Base-by-base conservation (phyloP, 2,888 invertebrate species). In the Noctua comes region DNA sequence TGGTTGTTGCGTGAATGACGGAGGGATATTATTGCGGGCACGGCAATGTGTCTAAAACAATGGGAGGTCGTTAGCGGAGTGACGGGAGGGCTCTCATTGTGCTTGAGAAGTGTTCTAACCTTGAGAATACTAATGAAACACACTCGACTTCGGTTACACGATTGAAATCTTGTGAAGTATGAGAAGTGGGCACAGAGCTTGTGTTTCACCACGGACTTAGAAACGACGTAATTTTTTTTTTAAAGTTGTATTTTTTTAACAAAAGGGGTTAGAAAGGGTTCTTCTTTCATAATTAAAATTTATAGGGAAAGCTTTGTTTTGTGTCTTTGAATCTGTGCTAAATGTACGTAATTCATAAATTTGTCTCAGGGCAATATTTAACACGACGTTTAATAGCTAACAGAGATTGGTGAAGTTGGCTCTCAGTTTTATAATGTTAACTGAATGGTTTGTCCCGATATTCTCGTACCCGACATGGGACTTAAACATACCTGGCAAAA, bases 101-200 rank as follows among this genome's bases (percentile, higher is more conserved):
- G 64, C 83, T 66, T 40, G 77, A 71, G 87, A 87, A 83, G 85
- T 79, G 88, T 81, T 76, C 82, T 76, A 80, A 86, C 87, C 87
- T 84, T 82, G 88, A 84, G 84, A 86, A 86, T 88, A 76, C 74
- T 86, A 88, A 86, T 86, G 84, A 88, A 87, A 87, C 76, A 75
- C 79, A 74, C 84, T 82, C 70, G 73, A 77, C 81, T 79, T 73
- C 86, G 70, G 87, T 87, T 82, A 86, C 84, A 80, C 62, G 84
- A 77, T 84, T 83, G 84, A 83, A 86, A 85, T 83, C 86, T 79
- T 85, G 31, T 83, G 84, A 72, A 83, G 84, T 79, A 65, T 72
- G 77, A 71, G 46, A 51, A 81, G 70, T 21, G 62, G 74, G 57
- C 74, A 27, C 73, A 27, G 54, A 31, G 18, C 21, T 40, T n/a